These are phyloP conservation scores for Armadillidium nasatum DNA, from an alignment of 1,140 invertebrate genomes.

Conservation along the genomic window DNA sequence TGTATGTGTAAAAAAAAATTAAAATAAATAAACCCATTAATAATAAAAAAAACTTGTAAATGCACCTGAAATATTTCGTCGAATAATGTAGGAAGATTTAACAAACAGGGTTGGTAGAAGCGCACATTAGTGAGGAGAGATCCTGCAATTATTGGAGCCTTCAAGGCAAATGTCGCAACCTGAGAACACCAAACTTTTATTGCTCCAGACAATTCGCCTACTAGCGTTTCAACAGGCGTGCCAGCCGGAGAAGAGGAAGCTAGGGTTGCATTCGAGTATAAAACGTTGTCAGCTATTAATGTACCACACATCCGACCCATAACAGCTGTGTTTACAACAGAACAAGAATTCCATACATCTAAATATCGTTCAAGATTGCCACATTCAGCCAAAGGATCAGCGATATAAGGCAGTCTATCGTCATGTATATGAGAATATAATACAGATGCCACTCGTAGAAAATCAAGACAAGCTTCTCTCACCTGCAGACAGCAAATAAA, in stretches of 20 bases:
- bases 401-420: constrained; percentile 66
- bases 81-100: constrained; percentile 80
- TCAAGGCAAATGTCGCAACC: constrained; percentile 55
- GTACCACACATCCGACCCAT: constrained; percentile 55
- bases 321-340: constrained; percentile 37
- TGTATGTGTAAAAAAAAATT: too few relatives aligned
- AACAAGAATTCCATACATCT: constrained; percentile 57
- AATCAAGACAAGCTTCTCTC: constrained; percentile 69
- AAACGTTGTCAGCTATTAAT: neutral
- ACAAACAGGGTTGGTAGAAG: constrained; percentile 64
- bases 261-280: neutral
- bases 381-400: constrained; percentile 60
- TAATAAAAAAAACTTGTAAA: too few relatives aligned
- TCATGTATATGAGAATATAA: constrained; percentile 80
- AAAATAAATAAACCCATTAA: too few relatives aligned
- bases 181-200: constrained; percentile 61
- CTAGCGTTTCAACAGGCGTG: constrained; percentile 31
- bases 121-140: constrained; percentile 30
- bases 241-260: neutral
- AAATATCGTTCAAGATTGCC: constrained; percentile 67
- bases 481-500: constrained; percentile 29
- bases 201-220: constrained; percentile 38
- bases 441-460: constrained; percentile 73
- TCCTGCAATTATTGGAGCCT: constrained; percentile 44
- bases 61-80: constrained; percentile 84